A percentile compares a stretch with the other conserved stretches of the same genome.
Conservation (phyloP, 64 coral and sea anemone genomes). For the Dendrophyllia cribrosa region DNA sequence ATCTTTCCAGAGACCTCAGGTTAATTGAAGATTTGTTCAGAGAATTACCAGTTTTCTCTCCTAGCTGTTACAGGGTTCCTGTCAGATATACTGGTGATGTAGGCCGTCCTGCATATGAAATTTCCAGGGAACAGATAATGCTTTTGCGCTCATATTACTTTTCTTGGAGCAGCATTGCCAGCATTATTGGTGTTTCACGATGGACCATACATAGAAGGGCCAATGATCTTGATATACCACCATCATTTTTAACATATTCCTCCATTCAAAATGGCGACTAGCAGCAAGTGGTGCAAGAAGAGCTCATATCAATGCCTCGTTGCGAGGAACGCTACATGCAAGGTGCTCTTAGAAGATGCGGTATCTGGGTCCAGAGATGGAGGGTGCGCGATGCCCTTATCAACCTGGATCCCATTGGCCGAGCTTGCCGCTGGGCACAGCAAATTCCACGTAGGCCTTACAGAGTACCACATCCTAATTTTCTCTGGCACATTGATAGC, state of each 20-base stretch:
- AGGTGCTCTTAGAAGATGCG: background rate
- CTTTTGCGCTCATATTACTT: constrained; percentile 4
- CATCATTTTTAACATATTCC: constrained; percentile 24
- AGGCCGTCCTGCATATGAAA: constrained; percentile 9
- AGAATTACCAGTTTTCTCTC: background rate
- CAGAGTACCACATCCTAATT: constrained; percentile 19
- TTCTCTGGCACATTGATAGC: constrained; percentile 33
- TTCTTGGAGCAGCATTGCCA: constrained; percentile 39
- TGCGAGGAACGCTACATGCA: constrained; percentile 30
- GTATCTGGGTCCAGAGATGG: background rate
- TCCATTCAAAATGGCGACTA: constrained; percentile 12
- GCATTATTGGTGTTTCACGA: constrained; percentile 32
- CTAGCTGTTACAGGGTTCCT: background rate
- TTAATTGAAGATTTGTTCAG: background rate
- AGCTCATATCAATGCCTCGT: constrained; percentile 36
- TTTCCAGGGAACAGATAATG: background rate
- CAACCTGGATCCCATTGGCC: constrained; percentile 7
- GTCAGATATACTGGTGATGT: background rate
- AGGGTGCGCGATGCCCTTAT: constrained; percentile 18
- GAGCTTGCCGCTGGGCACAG: constrained; percentile 25
- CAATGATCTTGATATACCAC: constrained; percentile 40
- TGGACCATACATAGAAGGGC: constrained; percentile 26
- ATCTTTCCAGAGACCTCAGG: background rate
- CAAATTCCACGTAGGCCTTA: constrained; percentile 13
- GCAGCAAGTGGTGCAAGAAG: constrained; percentile 1